Conservation (phyloP, 2,888 invertebrate genomes). For the Drosophila hamatofila region DNA sequence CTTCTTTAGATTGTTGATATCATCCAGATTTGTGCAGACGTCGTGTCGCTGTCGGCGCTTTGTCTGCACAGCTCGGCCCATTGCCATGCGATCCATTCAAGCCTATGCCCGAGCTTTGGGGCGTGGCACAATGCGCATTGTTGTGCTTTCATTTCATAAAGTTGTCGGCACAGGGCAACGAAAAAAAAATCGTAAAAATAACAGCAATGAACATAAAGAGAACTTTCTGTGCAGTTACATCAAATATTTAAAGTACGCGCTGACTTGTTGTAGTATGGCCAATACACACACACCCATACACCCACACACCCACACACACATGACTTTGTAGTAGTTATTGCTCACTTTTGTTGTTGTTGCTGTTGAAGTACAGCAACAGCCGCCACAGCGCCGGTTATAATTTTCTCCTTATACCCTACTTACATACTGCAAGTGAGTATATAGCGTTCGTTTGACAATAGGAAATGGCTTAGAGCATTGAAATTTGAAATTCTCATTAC, state of each 20-base stretch:
- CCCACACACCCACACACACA: conserved; percentile 21
- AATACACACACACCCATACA: conserved; percentile 36
- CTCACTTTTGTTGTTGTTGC: conserved; percentile 37
- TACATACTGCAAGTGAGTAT: not conserved
- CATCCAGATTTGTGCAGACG: conserved; percentile 68
- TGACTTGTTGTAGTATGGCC: conserved; percentile 20
- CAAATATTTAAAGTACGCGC: conserved; percentile 71
- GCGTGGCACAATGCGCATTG: conserved; percentile 59
- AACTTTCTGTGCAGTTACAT: conserved; percentile 64
- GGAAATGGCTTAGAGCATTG: not conserved
- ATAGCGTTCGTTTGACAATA: not conserved
- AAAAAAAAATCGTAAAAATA: conserved; percentile 21
- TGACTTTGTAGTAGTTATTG: conserved; percentile 35
- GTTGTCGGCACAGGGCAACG: conserved; percentile 46
- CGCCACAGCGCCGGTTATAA: conserved; percentile 52
- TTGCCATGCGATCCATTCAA: conserved; percentile 67
- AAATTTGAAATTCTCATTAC: not conserved
- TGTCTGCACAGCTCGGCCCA: conserved; percentile 73
- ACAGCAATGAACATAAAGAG: conserved; percentile 38
- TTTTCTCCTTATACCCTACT: conserved; percentile 38
- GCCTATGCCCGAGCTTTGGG: conserved; percentile 33
- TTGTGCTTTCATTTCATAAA: conserved; percentile 58
- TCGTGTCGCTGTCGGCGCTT: conserved; percentile 68
- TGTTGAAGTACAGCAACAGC: conserved; percentile 48
- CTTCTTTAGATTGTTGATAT: conserved; percentile 46